These are phyloP conservation scores for Drosophila peninsularis DNA, from an alignment of 2,888 invertebrate species.

Conservation along the genomic window DNA sequence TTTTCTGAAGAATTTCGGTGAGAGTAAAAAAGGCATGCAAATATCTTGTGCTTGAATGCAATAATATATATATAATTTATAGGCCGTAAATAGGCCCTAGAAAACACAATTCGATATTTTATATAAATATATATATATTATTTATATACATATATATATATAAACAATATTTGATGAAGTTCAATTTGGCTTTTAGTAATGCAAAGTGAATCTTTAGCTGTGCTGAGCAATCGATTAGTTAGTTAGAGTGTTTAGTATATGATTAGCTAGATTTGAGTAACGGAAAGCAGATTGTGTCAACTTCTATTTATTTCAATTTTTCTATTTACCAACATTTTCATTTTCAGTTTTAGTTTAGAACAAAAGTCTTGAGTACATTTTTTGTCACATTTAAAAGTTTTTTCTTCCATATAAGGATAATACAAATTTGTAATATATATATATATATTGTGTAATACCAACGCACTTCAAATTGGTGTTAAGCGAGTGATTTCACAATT, in stretches of 20 bases:
- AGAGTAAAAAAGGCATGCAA: conserved; percentile 69
- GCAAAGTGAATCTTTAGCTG: conserved; percentile 2
- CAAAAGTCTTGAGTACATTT: conserved; percentile 3
- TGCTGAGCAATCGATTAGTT: conserved; percentile 21
- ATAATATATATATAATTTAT: neutral
- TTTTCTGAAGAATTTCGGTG: conserved; percentile 69
- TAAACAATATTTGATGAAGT: neutral
- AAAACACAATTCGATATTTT: neutral
- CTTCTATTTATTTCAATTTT: conserved; percentile 25
- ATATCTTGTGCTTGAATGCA: conserved; percentile 31
- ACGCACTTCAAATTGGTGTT: conserved; percentile 18
- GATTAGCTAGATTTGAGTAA: conserved; percentile 13
- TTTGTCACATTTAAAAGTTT: conserved; percentile 3
- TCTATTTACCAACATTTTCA: conserved; percentile 1
- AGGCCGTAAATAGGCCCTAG: conserved; percentile 2
- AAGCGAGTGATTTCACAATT: conserved; percentile 10
- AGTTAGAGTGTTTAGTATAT: neutral
- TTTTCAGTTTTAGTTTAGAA: conserved; percentile 11
- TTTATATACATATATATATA: neutral
- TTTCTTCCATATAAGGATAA: conserved; percentile 13
- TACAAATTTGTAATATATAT: conserved; percentile 12
- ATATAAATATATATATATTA: neutral
- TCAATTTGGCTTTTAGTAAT: neutral
- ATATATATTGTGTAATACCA: conserved; percentile 1
- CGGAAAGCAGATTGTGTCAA: conserved; percentile 35